Evolutionary conservation across 2,888 invertebrate species (phyloP), one percentile per base, ranked within the genome.

Genomic region (Hylaea fasciaria): DNA sequence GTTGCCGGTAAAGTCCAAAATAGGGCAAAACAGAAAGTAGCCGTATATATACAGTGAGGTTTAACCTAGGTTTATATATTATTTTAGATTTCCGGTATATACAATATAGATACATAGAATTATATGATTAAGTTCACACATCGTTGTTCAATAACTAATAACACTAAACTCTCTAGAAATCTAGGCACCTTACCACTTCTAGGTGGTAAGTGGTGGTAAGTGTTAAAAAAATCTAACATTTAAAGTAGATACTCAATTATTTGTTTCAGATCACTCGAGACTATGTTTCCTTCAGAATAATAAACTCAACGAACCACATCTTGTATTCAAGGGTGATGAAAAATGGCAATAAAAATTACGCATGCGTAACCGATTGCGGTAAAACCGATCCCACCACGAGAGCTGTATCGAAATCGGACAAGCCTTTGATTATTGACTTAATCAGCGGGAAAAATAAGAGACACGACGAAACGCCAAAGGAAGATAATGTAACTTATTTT

Each of bases 311-410:
- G 5, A 81, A 84, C 45, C 64, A 79, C 13, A 75, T 89, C 0
- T 76, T 86, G 14, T 88, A 83, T 46, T 88, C 89, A n/a, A 76
- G 79, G 75, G 69, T 89, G 4, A 88, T 89, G 89, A 82, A 76
- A 71, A 63, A 57, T 1, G 74, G 69, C 11, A 72, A 72, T 0
- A 74, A 57, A 1, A 86, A 80, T 41, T 89, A 80, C 46, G 74
- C 76, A 0, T 89, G 87, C 39, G 45, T 75, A 0, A 68, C 75
- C 0, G 66, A 83, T n/a, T 87, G 88, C 48, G 88, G 87, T 0
- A 55, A 40, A 5, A 69, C 77, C 0, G 71, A 86, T 29, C 71
- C 71, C 0, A 53, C 60, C 0, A 76, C 76, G 0, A 78, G 68
- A 59, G 66, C 64, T 32, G 62, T 83, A n/a, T 51, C 44, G 0